phyloP scores from a whole-genome alignment of 2,113 vertebrate genomes.

The Sterna hirundo region DNA sequence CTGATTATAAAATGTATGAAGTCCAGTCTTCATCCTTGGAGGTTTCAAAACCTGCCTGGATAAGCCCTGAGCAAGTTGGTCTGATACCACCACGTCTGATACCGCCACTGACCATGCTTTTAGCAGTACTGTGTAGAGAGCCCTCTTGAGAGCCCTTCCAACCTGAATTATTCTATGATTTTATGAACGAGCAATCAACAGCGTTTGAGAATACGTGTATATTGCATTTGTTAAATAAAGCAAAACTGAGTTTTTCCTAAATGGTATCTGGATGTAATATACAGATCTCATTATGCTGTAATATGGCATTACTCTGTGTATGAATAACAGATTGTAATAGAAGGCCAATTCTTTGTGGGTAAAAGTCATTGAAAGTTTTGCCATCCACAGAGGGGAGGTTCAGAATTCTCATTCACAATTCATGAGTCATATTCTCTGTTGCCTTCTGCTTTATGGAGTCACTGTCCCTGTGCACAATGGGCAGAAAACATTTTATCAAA shows the following conservation, averaged over 20 bases:
- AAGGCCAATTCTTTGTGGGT: not conserved
- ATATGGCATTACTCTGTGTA: not conserved
- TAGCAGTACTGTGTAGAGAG: not conserved
- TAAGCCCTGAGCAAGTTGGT: not conserved
- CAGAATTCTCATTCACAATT: not conserved
- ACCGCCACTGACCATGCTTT: not conserved
- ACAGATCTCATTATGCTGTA: not conserved
- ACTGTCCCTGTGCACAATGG: not conserved
- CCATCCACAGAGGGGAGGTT: not conserved
- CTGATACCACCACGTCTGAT: not conserved
- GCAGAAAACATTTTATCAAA: constrained; percentile 7
- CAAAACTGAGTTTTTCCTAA: constrained; percentile 6
- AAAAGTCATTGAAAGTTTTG: constrained; percentile 10
- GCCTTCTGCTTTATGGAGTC: constrained; percentile 46
- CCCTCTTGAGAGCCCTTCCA: not conserved
- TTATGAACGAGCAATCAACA: not conserved
- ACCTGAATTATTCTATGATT: not conserved
- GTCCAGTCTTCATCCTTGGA: not conserved
- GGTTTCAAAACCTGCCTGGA: not conserved
- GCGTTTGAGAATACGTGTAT: not conserved
- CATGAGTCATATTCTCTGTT: constrained; percentile 11
- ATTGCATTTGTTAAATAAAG: constrained; percentile 38
- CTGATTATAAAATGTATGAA: not conserved
- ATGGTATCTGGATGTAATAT: not conserved
- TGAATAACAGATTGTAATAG: constrained; percentile 30